Percentiles rank a stretch among this genome's conserved stretches.
These are phyloP conservation scores for Rhadina sibilatrix DNA, from an alignment of 2,113 vertebrate species.

Conservation along the genomic window DNA sequence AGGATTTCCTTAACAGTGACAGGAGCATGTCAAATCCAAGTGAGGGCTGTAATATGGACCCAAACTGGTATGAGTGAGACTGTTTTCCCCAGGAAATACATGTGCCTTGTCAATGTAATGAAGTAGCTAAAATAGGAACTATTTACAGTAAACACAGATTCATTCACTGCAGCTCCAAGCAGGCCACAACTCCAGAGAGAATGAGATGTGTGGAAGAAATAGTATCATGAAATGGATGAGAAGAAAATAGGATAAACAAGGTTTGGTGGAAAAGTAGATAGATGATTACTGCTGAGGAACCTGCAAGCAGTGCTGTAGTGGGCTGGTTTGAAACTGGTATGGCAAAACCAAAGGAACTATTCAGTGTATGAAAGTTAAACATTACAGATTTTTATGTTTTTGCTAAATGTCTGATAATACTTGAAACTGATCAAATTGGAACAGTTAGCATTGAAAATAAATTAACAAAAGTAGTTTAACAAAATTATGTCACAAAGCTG, in stretches of 20 bases:
- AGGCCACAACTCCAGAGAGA: not conserved
- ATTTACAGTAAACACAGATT: not conserved
- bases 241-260: not conserved
- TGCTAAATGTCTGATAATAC: not conserved
- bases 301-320: not conserved
- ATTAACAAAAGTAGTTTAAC: not conserved
- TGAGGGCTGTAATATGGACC: not conserved
- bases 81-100: not conserved
- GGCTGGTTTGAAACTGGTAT: not conserved
- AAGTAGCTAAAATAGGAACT: not conserved
- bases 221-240: not conserved
- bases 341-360: not conserved
- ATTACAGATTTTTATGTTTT: not conserved
- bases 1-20: not conserved
- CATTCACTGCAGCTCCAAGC: not conserved
- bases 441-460: not conserved
- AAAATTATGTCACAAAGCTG: not conserved
- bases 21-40: not conserved
- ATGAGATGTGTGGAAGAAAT: fast-evolving
- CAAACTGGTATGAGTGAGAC: not conserved
- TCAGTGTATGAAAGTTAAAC: not conserved
- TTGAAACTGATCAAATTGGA: not conserved
- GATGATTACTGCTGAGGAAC: not conserved
- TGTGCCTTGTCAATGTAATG: not conserved
- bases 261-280: not conserved